These are phyloP conservation scores for Zeus faber DNA, from an alignment of 2,113 vertebrate species.

Conservation along the genomic window DNA sequence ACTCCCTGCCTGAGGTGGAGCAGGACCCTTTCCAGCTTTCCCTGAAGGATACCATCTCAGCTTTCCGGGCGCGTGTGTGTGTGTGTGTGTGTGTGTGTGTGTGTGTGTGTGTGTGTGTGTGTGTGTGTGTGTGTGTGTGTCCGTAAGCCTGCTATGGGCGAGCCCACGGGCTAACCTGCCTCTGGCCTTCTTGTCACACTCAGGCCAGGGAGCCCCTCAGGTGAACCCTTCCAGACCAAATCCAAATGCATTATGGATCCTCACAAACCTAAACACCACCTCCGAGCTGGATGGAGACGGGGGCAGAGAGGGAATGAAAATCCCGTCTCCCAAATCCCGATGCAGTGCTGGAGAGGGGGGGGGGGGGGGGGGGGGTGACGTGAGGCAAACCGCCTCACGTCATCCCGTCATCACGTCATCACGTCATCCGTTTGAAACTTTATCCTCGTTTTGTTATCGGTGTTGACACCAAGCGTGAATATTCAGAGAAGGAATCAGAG, in stretches of 20 bases:
- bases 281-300: slow-evolving; percentile 48
- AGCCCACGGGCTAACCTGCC: slow-evolving; percentile 42
- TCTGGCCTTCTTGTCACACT: slow-evolving; percentile 43
- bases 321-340: too few relatives aligned
- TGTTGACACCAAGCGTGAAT: too few relatives aligned
- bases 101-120: slow-evolving; percentile 4
- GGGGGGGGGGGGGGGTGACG: too few relatives aligned
- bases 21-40: too few relatives aligned
- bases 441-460: too few relatives aligned
- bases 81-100: neutral
- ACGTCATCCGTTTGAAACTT: too few relatives aligned
- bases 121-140: slow-evolving; percentile 5
- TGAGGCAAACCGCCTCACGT: too few relatives aligned
- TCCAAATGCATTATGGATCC: slow-evolving; percentile 67
- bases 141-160: slow-evolving; percentile 24
- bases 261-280: slow-evolving; percentile 62
- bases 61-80: neutral
- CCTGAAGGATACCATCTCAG: too few relatives aligned
- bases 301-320: slow-evolving; percentile 17
- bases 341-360: too few relatives aligned
- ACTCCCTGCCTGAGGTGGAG: too few relatives aligned
- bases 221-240: slow-evolving; percentile 58
- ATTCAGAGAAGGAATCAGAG: too few relatives aligned
- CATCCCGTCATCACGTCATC: too few relatives aligned
- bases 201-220: slow-evolving; percentile 46